Evolutionary conservation across 2,797 vertebrate species (phyloP), one percentile per base, ranked within the genome.

Genomic region (Cuculus canorus): DNA sequence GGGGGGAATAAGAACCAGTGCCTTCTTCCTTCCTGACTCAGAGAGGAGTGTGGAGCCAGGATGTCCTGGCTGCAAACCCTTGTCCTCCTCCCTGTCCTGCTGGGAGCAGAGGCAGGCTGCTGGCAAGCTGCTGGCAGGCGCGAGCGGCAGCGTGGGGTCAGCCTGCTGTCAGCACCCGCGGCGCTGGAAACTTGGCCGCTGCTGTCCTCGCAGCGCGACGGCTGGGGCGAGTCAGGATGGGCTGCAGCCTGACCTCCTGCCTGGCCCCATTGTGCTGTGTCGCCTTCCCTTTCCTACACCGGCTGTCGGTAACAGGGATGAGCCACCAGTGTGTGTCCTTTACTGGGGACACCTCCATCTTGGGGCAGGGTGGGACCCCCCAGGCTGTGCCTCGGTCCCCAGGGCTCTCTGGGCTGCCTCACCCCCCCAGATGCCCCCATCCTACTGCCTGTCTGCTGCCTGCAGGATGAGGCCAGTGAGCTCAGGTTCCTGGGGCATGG

Each of bases 211-310:
- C 35, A 35, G 35, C 35, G 35, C 35, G 35, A 35, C 35, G 35
- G 35, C 35, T 35, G 35, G 48, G 22, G 48, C 11, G 37, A 77
- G 82, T 88, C 97, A 97, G 97, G 97, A 98, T 97, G 97, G 96
- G 96, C 92, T 97, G 97, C 95, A 78, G 85, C 76, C 86, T 98
- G 97, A 98, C 98, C 98, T 97, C 88, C 90, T 18, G 95, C 93
- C 88, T 89, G 35, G 66, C 76, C 71, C 95, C 94, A 97, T 97
- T 97, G 97, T 98, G 92, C 93, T 86, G 61, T 14, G 73, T 76
- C 78, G 93, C 94, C 92, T 53, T 93, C 86, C 95, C 95, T 83
- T 98, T 97, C 98, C 98, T 83, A 76, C 63, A 13, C 66, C 71
- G 80, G 56, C 86, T 47, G 68, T 52, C 22, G 17, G 9, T 7